These are phyloP conservation scores for Castor canadensis DNA, from an alignment of 2,113 vertebrate genomes.

Conservation along the genomic window DNA sequence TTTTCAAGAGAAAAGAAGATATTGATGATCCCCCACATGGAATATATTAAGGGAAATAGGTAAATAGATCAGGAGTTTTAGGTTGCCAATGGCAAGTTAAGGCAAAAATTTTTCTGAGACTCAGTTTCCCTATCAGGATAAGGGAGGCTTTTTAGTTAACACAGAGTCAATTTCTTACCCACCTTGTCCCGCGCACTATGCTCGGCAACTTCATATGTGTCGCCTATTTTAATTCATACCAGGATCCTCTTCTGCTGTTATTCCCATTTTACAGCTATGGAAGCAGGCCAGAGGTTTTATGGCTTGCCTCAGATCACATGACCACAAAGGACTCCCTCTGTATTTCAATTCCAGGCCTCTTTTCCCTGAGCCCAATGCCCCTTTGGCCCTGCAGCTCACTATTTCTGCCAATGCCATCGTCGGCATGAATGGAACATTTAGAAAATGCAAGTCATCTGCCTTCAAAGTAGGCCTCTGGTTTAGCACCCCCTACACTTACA, in stretches of 20 bases:
- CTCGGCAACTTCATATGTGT: neutral
- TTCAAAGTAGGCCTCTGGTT: neutral
- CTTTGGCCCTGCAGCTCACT: neutral
- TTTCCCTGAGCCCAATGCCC: neutral
- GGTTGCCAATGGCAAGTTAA: neutral
- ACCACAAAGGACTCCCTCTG: neutral
- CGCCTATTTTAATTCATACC: neutral
- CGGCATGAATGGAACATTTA: neutral
- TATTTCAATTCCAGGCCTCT: neutral
- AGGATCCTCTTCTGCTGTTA: neutral
- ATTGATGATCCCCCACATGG: no score
- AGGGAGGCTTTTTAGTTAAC: neutral
- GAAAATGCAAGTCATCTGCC: neutral
- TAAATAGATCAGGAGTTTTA: neutral
- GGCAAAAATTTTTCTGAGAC: neutral
- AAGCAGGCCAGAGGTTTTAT: neutral
- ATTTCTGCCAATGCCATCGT: neutral
- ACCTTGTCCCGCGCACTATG: neutral
- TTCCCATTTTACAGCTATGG: neutral
- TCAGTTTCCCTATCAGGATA: neutral
- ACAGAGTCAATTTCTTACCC: neutral
- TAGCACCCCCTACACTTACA: no score
- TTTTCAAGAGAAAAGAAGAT: no score
- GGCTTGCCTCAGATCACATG: neutral
- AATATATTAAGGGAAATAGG: no score